Percentiles rank a stretch among this genome's conserved stretches.
Evolutionary conservation across 2,797 vertebrate genomes (phyloP).

Genomic region (Aviceda leuphotes): DNA sequence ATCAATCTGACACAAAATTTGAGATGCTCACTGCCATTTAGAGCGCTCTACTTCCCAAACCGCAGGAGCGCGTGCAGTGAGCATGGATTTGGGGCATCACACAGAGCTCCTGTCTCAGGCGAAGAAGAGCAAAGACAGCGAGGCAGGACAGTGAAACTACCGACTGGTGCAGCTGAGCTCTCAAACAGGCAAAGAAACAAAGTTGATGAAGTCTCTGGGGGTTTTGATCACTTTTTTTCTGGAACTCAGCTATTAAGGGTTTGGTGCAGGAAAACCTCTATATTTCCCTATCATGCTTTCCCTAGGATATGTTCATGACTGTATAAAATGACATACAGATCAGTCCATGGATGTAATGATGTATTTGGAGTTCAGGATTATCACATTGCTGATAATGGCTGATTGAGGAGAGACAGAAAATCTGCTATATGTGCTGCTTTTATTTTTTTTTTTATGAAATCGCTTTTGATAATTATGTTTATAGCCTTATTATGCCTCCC

Average conservation of each 20-base stretch:
- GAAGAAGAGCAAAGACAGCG: fast-evolving
- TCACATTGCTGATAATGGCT: not conserved
- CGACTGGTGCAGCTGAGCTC: not conserved
- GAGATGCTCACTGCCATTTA: not conserved
- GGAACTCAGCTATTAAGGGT: not conserved
- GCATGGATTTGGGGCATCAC: not conserved
- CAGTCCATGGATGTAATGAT: not conserved
- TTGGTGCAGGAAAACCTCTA: not conserved
- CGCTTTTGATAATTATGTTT: not conserved
- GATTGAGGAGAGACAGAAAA: not conserved
- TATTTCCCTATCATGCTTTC: not conserved
- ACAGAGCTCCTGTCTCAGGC: not conserved
- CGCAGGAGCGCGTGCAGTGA: not conserved
- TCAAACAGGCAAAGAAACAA: not conserved
- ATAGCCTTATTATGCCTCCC: not conserved
- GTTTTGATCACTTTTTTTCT: not conserved
- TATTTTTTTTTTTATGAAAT: not conserved
- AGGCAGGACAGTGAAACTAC: not conserved
- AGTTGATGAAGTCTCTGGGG: not conserved
- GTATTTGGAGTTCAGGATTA: not conserved
- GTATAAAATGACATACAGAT: not conserved
- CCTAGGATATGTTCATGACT: not conserved
- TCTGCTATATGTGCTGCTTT: not conserved
- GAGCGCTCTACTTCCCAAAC: not conserved
- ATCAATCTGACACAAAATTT: not conserved